These are phyloP conservation scores for Paradisaea rubra DNA, from an alignment of 2,113 vertebrate genomes.

Conservation along the genomic window DNA sequence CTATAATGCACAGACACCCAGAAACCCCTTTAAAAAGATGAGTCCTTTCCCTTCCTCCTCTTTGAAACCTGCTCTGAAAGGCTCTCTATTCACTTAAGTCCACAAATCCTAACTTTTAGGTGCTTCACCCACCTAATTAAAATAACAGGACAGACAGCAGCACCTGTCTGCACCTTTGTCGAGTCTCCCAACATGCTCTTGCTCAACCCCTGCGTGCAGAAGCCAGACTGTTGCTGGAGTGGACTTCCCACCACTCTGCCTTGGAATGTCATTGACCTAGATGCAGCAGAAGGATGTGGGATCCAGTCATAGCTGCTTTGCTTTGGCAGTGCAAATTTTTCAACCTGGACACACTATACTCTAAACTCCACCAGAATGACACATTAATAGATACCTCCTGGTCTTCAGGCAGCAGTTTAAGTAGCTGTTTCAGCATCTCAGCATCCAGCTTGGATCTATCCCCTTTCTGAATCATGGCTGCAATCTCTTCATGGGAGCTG, in stretches of 20 bases:
- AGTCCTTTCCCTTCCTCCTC: background rate
- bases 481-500: constrained; percentile 84
- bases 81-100: background rate
- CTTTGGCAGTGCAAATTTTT: background rate
- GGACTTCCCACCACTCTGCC: background rate
- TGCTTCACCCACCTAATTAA: background rate
- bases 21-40: background rate
- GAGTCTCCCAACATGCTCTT: background rate
- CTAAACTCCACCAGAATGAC: background rate
- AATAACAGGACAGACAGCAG: background rate
- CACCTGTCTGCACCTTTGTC: background rate
- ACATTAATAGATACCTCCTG: constrained; percentile 74
- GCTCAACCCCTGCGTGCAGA: background rate
- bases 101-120: background rate
- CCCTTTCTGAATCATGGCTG: constrained; percentile 79
- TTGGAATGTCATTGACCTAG: background rate
- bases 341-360: background rate
- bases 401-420: constrained; percentile 90
- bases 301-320: background rate
- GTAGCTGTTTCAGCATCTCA: constrained; percentile 85
- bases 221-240: background rate
- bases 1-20: background rate
- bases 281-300: background rate
- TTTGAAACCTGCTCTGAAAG: background rate
- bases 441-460: constrained; percentile 82